These are phyloP conservation scores for Corvus cornix DNA, from an alignment of 2,113 vertebrate genomes.

Conservation along the genomic window DNA sequence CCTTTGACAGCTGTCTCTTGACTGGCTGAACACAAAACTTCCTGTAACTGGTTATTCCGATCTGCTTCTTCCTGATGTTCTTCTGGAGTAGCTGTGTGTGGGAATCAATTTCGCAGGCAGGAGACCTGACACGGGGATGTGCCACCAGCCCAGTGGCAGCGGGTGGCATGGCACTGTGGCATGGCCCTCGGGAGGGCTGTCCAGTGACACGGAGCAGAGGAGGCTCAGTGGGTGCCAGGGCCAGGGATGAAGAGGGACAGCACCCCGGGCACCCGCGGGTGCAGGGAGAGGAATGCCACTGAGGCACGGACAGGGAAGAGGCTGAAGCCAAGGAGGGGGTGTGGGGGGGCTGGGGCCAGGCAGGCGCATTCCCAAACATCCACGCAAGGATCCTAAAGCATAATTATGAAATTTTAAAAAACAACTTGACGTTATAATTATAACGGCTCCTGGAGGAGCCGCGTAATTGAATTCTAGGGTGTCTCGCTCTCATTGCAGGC, in stretches of 20 bases:
- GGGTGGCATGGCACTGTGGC: fast-evolving
- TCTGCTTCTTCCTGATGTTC: not conserved
- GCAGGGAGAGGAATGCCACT: not conserved
- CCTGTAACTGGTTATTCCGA: fast-evolving
- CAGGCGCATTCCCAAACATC: not conserved
- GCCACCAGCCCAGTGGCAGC: not conserved
- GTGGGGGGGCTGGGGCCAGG: not conserved
- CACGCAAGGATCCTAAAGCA: constrained; percentile 43
- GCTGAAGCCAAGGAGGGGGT: not conserved
- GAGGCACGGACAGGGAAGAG: fast-evolving
- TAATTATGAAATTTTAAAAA: constrained; percentile 70
- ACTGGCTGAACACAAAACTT: not conserved
- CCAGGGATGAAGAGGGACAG: not conserved
- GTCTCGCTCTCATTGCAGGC: constrained; percentile 50
- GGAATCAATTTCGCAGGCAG: not conserved
- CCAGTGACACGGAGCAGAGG: fast-evolving
- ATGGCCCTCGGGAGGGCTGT: fast-evolving
- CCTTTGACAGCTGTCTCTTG: not conserved
- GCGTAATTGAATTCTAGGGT: constrained; percentile 63
- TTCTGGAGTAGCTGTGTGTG: fast-evolving
- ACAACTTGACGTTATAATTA: constrained; percentile 66
- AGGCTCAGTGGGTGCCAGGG: fast-evolving
- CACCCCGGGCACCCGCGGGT: not conserved
- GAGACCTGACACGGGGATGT: fast-evolving
- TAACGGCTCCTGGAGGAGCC: constrained; percentile 46